Conservation (phyloP, 2,888 invertebrate genomes). For the Mythimna lalbum region DNA sequence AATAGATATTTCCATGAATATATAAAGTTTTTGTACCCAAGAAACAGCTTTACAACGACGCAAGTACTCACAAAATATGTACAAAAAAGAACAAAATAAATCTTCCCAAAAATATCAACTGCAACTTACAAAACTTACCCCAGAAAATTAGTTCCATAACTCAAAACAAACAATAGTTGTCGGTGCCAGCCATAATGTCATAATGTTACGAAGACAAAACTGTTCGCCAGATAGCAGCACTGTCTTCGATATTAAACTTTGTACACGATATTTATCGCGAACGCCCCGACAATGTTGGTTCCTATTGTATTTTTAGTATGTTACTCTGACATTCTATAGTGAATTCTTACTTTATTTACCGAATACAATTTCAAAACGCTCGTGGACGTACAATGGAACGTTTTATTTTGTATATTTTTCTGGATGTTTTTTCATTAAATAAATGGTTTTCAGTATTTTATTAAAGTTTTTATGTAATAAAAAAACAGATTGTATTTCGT, state of each 20-base stretch:
- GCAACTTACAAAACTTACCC: constrained; percentile 30
- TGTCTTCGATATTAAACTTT: constrained; percentile 55
- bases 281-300: constrained; percentile 41
- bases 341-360: constrained; percentile 45
- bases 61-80: background rate
- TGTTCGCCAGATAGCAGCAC: constrained; percentile 46
- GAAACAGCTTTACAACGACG: no score
- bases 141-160: constrained; percentile 55
- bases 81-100: constrained; percentile 4
- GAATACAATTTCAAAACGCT: constrained; percentile 42
- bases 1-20: no score
- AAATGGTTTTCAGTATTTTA: background rate
- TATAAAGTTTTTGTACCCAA: no score
- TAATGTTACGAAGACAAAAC: constrained; percentile 54
- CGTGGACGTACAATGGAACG: constrained; percentile 14
- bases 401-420: constrained; percentile 5
- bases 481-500: background rate
- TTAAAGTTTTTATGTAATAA: background rate
- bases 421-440: background rate
- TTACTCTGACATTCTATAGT: constrained; percentile 25
- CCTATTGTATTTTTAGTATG: constrained; percentile 49
- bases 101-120: constrained; percentile 32
- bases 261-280: constrained; percentile 53
- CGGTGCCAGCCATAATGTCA: constrained; percentile 47
- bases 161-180: constrained; percentile 57